Conservation (phyloP, 2,797 vertebrate genomes). For the Serranus cabrilla region DNA sequence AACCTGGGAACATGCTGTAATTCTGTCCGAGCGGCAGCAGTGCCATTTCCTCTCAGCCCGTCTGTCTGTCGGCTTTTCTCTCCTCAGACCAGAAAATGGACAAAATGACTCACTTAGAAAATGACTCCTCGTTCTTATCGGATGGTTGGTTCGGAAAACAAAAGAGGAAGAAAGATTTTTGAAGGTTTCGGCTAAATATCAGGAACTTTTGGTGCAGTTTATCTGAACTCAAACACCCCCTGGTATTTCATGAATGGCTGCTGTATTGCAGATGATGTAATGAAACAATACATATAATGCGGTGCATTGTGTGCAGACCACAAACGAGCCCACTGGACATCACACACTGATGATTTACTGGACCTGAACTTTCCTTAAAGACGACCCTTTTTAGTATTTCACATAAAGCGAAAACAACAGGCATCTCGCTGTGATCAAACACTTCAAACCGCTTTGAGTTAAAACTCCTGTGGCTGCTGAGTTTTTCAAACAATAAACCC, state of each 20-base stretch:
- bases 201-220: background rate
- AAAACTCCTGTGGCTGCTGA: constrained; percentile 26
- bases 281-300: no score
- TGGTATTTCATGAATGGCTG: background rate
- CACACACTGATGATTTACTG: constrained; percentile 11
- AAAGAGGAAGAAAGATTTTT: background rate
- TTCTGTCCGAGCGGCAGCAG: constrained; percentile 68
- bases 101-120: constrained; percentile 43
- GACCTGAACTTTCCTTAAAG: constrained; percentile 19
- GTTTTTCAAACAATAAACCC: constrained; percentile 36
- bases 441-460: constrained; percentile 36
- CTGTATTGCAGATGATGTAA: no score
- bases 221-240: background rate
- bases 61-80: constrained; percentile 43
- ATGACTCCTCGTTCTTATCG: constrained; percentile 29
- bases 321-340: constrained; percentile 12
- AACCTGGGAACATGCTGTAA: constrained; percentile 74
- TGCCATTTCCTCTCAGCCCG: constrained; percentile 71
- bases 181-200: background rate
- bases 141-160: constrained; percentile 26
- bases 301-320: background rate
- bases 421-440: constrained; percentile 55
- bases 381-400: constrained; percentile 24
- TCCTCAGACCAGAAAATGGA: constrained; percentile 32
- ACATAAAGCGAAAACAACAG: constrained; percentile 26